Evolutionary conservation across 2,797 vertebrate species (phyloP).

Genomic region (Rhabdomys pumilio): DNA sequence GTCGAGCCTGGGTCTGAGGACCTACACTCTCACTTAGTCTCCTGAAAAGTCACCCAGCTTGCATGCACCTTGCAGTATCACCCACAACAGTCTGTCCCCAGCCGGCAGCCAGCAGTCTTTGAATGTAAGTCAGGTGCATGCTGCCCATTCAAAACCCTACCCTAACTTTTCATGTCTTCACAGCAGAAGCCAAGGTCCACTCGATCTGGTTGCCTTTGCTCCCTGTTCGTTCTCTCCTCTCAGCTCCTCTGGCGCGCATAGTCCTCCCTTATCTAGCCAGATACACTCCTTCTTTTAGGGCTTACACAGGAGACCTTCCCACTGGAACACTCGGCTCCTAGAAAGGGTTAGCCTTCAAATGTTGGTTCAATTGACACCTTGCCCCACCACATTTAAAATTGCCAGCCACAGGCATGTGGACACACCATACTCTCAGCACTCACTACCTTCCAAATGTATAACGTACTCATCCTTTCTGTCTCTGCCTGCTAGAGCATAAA

Average conservation of each 20-base stretch:
- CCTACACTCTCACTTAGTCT: neutral
- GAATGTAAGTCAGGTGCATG: neutral
- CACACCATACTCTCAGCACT: neutral
- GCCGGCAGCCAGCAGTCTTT: neutral
- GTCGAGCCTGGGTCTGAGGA: neutral
- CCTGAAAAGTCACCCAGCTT: neutral
- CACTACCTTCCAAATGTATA: neutral
- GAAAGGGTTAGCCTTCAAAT: neutral
- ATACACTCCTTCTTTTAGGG: neutral
- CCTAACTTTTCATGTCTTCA: neutral
- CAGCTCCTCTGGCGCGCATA: neutral
- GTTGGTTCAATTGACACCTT: neutral
- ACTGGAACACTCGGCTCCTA: neutral
- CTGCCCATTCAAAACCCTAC: neutral
- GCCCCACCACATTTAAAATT: neutral
- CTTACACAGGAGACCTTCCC: neutral
- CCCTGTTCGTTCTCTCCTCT: neutral
- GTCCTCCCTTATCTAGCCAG: neutral
- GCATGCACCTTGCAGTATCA: neutral
- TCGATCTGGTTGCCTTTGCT: neutral
- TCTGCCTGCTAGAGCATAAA: neutral
- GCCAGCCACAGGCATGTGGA: neutral
- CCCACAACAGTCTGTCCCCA: neutral
- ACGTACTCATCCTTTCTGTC: neutral
- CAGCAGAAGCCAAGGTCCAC: neutral